Percentiles rank a stretch among this genome's conserved stretches.
These are phyloP conservation scores for Pelusios castaneus DNA, from an alignment of 2,113 vertebrate genomes.

Conservation along the genomic window DNA sequence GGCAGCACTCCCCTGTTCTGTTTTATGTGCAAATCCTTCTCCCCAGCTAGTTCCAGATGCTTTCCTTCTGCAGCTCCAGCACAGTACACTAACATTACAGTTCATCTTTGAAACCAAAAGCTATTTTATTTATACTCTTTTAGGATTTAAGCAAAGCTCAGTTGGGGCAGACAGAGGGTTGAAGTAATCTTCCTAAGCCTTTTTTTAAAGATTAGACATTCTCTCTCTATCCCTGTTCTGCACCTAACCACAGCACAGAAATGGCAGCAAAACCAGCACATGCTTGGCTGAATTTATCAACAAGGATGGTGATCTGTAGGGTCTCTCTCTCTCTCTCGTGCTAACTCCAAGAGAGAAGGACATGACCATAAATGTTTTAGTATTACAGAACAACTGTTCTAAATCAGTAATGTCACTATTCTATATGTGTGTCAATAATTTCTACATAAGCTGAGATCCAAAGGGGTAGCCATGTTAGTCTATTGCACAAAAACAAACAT, in stretches of 20 bases:
- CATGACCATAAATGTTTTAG: constrained; percentile 27
- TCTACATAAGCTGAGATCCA: not conserved
- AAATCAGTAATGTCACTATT: not conserved
- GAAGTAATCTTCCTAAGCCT: constrained; percentile 49
- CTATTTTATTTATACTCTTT: constrained; percentile 32
- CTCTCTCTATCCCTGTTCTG: not conserved
- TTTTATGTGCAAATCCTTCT: not conserved
- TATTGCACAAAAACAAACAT: no score
- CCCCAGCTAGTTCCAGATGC: not conserved
- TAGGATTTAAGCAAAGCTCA: constrained; percentile 23
- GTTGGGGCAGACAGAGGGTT: constrained; percentile 7
- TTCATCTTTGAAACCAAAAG: constrained; percentile 1
- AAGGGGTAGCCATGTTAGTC: no score
- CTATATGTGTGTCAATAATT: not conserved
- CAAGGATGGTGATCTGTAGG: constrained; percentile 1
- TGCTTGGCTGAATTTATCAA: constrained; percentile 39
- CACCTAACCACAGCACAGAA: constrained; percentile 38
- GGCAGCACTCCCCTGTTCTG: not conserved
- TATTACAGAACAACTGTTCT: constrained; percentile 15
- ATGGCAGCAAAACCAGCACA: not conserved
- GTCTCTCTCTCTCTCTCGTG: not conserved
- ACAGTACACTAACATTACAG: not conserved
- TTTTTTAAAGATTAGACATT: constrained; percentile 43
- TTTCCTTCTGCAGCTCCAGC: not conserved
- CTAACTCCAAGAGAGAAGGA: constrained; percentile 37